Evolutionary conservation across 2,888 invertebrate species (phyloP).

Genomic region (Andricus curvator): DNA sequence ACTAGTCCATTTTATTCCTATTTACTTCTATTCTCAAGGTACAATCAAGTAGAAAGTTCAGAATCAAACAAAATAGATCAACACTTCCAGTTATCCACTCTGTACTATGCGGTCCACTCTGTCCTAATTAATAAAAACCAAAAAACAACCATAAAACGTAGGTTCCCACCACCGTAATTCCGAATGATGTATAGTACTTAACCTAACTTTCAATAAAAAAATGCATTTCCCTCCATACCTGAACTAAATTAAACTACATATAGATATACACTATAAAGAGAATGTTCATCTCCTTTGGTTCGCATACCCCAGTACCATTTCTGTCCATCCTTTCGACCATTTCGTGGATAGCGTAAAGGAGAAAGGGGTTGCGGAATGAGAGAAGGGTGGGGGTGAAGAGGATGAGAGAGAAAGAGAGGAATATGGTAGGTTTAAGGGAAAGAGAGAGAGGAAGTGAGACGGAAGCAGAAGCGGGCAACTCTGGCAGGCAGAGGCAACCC

Average conservation of each 20-base stretch:
- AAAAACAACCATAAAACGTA: too few relatives aligned
- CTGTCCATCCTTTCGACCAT: slow-evolving; percentile 66
- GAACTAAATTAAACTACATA: not conserved
- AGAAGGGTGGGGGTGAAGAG: slow-evolving; percentile 50
- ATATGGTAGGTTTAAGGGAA: slow-evolving; percentile 54
- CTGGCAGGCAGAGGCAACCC: slow-evolving; percentile 66
- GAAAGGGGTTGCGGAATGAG: slow-evolving; percentile 26
- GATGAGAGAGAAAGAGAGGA: slow-evolving; percentile 56
- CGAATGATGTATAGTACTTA: too few relatives aligned
- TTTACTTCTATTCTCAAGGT: too few relatives aligned
- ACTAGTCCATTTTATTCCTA: too few relatives aligned
- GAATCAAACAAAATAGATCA: too few relatives aligned
- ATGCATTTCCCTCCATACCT: not conserved
- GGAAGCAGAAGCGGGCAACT: slow-evolving; percentile 64
- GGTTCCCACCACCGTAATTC: too few relatives aligned
- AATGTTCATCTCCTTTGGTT: slow-evolving; percentile 47
- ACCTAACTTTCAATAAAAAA: not conserved
- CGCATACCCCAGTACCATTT: slow-evolving; percentile 51
- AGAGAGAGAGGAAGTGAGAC: slow-evolving; percentile 51
- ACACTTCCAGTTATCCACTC: too few relatives aligned
- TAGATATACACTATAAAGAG: not conserved
- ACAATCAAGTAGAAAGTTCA: too few relatives aligned
- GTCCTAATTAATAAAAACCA: too few relatives aligned
- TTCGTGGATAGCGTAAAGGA: slow-evolving; percentile 53
- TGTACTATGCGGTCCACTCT: too few relatives aligned